Evolutionary conservation across 2,113 vertebrate species (phyloP).

Genomic region (Prionailurus viverrinus): DNA sequence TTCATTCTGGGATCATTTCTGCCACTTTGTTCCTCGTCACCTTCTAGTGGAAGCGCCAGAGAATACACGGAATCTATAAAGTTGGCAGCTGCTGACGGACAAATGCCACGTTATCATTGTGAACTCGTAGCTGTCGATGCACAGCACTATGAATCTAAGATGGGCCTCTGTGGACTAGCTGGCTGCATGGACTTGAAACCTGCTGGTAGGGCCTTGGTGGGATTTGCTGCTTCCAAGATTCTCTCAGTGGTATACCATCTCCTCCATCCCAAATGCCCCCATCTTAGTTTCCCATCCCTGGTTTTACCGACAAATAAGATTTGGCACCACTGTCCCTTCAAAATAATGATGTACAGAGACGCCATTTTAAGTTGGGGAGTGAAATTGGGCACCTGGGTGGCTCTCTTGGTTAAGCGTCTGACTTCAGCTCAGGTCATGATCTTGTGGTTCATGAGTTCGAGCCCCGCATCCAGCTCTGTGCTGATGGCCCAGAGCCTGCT

Average conservation of each 20-base stretch:
- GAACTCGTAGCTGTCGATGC: neutral
- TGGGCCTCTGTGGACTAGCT: neutral
- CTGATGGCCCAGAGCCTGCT: no score
- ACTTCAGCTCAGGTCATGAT: no score
- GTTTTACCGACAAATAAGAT: neutral
- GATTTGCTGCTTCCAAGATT: neutral
- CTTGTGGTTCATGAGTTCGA: no score
- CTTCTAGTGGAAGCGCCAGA: neutral
- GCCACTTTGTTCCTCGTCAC: neutral
- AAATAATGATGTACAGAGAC: slow-evolving; percentile 3
- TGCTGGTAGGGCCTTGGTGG: neutral
- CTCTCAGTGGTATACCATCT: neutral
- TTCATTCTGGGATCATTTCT: slow-evolving; percentile 11
- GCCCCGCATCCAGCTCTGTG: no score
- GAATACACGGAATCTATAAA: neutral
- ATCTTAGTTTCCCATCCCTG: neutral
- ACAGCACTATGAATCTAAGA: neutral
- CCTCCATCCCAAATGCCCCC: neutral
- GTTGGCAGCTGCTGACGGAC: neutral
- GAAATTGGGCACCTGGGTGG: no score
- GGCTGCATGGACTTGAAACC: neutral
- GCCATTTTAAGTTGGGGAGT: neutral
- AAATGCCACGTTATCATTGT: neutral
- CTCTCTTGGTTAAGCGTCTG: no score
- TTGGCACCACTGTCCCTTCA: neutral